These are phyloP conservation scores for Lipotes vexillifer DNA, from an alignment of 2,113 vertebrate genomes.

Conservation along the genomic window DNA sequence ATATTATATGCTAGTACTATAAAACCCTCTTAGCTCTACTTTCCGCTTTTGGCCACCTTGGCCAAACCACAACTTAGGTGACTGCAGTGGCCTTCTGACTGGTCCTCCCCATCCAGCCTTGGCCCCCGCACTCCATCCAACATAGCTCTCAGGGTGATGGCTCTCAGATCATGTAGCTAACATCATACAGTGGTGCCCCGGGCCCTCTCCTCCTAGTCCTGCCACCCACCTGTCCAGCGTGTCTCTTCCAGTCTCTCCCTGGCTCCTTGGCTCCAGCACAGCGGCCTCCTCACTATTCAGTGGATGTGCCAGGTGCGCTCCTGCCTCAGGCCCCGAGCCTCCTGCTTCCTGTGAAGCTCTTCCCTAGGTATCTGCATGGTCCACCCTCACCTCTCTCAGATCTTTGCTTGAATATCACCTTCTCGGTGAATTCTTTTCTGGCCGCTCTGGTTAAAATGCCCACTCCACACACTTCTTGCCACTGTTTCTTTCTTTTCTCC, in stretches of 20 bases:
- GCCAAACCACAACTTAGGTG: neutral
- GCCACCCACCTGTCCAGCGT: neutral
- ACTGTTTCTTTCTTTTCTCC: neutral
- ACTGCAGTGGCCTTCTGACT: neutral
- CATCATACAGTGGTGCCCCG: rapidly evolving
- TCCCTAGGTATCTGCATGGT: too few relatives aligned
- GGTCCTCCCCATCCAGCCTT: too few relatives aligned
- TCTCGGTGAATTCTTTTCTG: neutral
- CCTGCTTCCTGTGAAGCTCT: neutral
- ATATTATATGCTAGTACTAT: neutral
- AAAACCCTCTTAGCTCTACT: neutral
- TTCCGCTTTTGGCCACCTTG: neutral
- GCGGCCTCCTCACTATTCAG: neutral
- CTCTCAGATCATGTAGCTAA: neutral
- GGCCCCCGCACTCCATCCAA: neutral
- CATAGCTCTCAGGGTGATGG: neutral
- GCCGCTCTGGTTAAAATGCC: neutral
- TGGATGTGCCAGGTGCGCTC: neutral
- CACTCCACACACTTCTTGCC: neutral
- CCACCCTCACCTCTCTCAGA: neutral
- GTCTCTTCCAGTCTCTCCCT: neutral
- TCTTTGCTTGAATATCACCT: neutral
- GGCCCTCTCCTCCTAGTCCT: neutral
- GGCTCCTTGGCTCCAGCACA: neutral
- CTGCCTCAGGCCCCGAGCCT: neutral